Conservation (phyloP, 2,797 vertebrate genomes). For the Huso huso region DNA sequence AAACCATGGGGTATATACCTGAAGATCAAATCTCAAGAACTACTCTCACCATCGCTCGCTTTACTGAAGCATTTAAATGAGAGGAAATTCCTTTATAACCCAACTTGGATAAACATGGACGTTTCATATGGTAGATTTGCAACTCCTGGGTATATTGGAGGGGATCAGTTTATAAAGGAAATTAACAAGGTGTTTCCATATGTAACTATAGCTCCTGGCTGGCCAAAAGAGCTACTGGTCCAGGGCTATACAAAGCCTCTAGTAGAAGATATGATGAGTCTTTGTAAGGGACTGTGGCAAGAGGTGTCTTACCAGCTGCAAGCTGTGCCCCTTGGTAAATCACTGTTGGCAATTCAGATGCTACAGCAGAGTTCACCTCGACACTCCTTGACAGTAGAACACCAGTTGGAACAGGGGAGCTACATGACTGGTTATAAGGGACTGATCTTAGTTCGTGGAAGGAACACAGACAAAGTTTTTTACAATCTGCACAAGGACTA, state of each 20-base stretch:
- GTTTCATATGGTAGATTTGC: conserved; percentile 35
- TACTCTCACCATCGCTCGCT: conserved; percentile 50
- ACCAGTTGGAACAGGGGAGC: conserved; percentile 10
- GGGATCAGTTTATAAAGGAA: conserved; percentile 45
- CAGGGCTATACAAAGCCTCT: conserved; percentile 42
- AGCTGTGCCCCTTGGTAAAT: conserved; percentile 25
- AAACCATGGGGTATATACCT: conserved; percentile 56
- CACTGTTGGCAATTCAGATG: conserved; percentile 14
- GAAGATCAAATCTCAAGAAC: conserved; percentile 33
- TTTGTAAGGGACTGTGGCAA: conserved; percentile 48
- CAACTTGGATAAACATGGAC: conserved; percentile 62
- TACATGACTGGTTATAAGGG: conserved; percentile 19
- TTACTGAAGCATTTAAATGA: conserved; percentile 42
- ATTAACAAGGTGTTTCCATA: conserved; percentile 58
- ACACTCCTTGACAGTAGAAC: conserved; percentile 49
- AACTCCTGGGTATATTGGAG: conserved; percentile 38
- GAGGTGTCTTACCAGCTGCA: conserved; percentile 57
- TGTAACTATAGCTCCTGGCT: conserved; percentile 58
- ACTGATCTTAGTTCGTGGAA: conserved; percentile 25
- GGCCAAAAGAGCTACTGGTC: conserved; percentile 45
- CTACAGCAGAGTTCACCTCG: conserved; percentile 36
- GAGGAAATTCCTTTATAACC: conserved; percentile 41
- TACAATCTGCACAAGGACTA: conserved; percentile 34
- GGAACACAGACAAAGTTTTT: conserved; percentile 37
- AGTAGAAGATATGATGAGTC: conserved; percentile 48